Percentiles rank a stretch among this genome's conserved stretches.
phyloP scores from a whole-genome alignment of 2,888 invertebrate genomes.

The Thymelicus acteon region DNA sequence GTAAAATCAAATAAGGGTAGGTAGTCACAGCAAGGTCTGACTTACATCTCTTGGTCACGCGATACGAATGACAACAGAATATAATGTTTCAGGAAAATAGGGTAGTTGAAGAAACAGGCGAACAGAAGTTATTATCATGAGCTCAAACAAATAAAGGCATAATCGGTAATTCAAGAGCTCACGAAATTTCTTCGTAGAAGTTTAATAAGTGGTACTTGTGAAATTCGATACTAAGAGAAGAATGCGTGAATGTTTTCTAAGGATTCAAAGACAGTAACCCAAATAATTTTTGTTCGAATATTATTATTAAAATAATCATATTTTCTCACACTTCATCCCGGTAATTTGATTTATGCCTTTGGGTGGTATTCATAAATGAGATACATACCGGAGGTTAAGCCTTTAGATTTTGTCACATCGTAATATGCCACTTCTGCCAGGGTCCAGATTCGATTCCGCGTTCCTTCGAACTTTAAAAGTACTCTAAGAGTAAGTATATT shows the following conservation, averaged over 20 bases:
- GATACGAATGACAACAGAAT: slow-evolving; percentile 65
- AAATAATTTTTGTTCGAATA: no score
- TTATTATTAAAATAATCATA: no score
- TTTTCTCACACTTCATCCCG: no score
- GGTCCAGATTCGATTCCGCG: no score
- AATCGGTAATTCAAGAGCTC: slow-evolving; percentile 30
- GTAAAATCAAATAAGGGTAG: slow-evolving; percentile 75
- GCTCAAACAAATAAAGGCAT: slow-evolving; percentile 30
- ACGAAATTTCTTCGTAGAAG: slow-evolving; percentile 30
- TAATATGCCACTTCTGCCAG: no score
- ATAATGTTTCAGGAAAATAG: slow-evolving; percentile 62
- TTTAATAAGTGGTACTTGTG: slow-evolving; percentile 18
- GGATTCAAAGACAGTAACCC: no score
- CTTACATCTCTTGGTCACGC: slow-evolving; percentile 75
- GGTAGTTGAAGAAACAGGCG: slow-evolving; percentile 50
- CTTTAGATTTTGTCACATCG: no score
- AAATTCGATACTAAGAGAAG: slow-evolving; percentile 35
- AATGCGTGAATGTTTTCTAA: slow-evolving; percentile 2
- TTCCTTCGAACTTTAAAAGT: no score
- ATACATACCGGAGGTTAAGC: no score
- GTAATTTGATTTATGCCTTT: no score
- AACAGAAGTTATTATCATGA: slow-evolving; percentile 49
- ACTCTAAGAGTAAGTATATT: no score
- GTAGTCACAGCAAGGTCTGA: slow-evolving; percentile 73
- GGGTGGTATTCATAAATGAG: no score